Evolutionary conservation across 2,888 invertebrate genomes (phyloP), one percentile per base, ranked within the genome.

Genomic region (Anticlea derivata): DNA sequence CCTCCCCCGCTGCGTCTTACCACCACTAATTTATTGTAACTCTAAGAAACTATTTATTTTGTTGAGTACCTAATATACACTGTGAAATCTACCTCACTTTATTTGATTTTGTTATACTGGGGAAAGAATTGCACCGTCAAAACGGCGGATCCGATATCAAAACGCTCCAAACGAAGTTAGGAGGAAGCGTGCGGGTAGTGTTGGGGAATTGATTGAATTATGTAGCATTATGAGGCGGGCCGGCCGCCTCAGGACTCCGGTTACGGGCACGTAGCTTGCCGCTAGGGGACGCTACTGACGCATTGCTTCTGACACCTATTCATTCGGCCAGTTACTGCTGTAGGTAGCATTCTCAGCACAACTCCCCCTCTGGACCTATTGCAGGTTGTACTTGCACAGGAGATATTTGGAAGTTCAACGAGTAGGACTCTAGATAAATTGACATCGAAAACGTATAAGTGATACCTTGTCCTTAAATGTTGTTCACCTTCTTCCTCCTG

Each of bases 181-280:
- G 65, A 76, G 74, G 78, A 82, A 86, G 85, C 86, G 86, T 87
- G 88, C 80, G 86, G 86, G 84, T 84, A 86, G 88, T 86, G 87
- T 86, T 78, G 86, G 87, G 82, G 85, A 85, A 87, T 84, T 86
- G 89, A 90, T 89, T 87, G 89, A 87, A 86, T 90, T 88, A 88
- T 80, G 86, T 85, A 82, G 78, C 87, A 82, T 89, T 88, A 88
- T 82, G 80, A 86, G 78, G 81, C 74, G 80, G 80, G 78, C 75
- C 34, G 37, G 45, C 20, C 23, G 50, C 51, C 46, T 46, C 31
- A 41, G 37, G 75, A 83, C 82, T 86, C 86, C 76, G 73, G 83
- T 86, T 86, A 81, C 85, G 68, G 78, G 83, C 87, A 86, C 86
- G 86, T 85, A 78, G 76, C 72, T 52, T 66, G 70, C 69, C 79